Base-by-base conservation (phyloP, 2,888 invertebrate species). In the Polylopha cassiicola region DNA sequence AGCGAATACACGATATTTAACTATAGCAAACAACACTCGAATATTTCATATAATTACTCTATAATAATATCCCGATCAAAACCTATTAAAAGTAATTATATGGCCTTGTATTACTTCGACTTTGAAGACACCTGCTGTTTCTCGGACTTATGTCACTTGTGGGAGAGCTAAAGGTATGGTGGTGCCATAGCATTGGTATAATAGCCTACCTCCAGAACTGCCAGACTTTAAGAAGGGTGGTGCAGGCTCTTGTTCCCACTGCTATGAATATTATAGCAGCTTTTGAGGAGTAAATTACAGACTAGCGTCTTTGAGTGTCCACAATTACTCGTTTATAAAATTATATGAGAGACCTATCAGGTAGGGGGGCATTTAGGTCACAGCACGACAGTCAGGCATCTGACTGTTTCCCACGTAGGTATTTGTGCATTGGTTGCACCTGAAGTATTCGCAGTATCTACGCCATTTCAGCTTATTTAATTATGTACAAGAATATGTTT, bases 181-280 rank as follows among this genome's bases (percentile, higher is more conserved):
- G 4, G 16, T 31, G 20, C 16, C 8, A 6, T 15, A 26, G 16
- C 17, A 23, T 8, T 20, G 16, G 11, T 23, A 33, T 41, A 21
- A 41, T 30, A 34, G 45, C 41, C 45, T 41, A 37, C 47, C 47
- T 28, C 36, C 34, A 47, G 37, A 29, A 45, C 47, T 37, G 50
- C 58, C 53, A 48, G 29, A 37, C 30, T 42, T 34, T 51, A 44
- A 34, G 47, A 32, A 55, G 60, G 58, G 51, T 64, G 62, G 65
- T 57, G 47, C 57, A 58, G 53, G 58, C 55, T 60, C 55, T 56
- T 47, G 61, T 78, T 78, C 80, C 61, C 76, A 79, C 61, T 52
- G 56, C 53, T 49, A 63, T 82, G 73, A 82, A 84, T 81, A 82
- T 79, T 85, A 78, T 52, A 84, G 65, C 62, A 68, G 65, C 53